A percentile compares a stretch with the other conserved stretches of the same genome.
Conservation (phyloP, 2,113 vertebrate species). For the Ageneiosus marmoratus region DNA sequence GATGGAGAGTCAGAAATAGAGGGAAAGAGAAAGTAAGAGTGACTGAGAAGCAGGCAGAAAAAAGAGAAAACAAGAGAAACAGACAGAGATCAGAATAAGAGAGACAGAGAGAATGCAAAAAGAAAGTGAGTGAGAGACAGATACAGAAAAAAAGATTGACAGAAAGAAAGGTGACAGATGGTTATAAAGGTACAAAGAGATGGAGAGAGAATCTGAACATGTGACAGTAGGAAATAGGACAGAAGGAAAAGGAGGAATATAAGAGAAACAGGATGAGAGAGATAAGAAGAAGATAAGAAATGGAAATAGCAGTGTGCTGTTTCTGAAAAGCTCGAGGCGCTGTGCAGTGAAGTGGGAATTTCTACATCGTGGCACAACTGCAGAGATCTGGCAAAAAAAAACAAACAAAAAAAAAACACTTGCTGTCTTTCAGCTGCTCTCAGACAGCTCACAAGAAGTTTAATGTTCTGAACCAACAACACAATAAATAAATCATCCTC, state of each 20-base stretch:
- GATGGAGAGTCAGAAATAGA: background rate
- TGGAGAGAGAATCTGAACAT: background rate
- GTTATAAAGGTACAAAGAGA: too few species aligned
- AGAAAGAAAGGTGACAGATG: background rate
- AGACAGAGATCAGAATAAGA: background rate
- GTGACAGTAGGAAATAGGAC: background rate
- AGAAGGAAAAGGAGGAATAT: background rate
- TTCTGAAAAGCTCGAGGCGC: slow-evolving; percentile 7
- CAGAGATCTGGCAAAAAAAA: slow-evolving; percentile 6
- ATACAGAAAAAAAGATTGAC: background rate
- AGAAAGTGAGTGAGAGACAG: background rate
- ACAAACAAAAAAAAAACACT: background rate
- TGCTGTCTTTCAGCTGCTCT: slow-evolving; percentile 3
- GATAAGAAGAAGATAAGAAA: background rate
- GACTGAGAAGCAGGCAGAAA: background rate
- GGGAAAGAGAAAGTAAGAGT: background rate
- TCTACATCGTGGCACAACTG: slow-evolving; percentile 15
- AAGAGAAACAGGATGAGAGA: background rate
- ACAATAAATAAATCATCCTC: background rate
- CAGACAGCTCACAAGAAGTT: slow-evolving; percentile 4
- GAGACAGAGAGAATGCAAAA: background rate
- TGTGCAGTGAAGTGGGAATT: slow-evolving; percentile 35
- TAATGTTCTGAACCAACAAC: background rate
- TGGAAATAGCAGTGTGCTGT: background rate
- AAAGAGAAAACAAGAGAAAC: background rate